These are phyloP conservation scores for Peromyscus leucopus DNA, from an alignment of 2,113 vertebrate species.

Conservation along the genomic window DNA sequence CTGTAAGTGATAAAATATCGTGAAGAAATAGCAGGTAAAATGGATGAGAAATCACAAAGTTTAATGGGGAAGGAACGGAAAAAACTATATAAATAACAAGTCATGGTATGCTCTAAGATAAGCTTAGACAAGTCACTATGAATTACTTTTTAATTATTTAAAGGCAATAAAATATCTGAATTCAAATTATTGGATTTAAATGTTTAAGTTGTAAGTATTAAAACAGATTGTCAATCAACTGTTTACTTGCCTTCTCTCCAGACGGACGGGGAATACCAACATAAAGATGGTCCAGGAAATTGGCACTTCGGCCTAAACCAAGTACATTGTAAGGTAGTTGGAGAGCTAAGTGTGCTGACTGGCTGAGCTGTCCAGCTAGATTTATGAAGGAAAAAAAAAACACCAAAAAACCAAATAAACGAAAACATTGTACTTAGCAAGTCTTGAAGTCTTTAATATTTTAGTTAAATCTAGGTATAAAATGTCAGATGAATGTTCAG, in stretches of 20 bases:
- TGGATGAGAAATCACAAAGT: background rate
- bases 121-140: background rate
- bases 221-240: constrained; percentile 10
- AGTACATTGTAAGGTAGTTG: constrained; percentile 98
- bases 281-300: constrained; percentile 97
- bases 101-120: background rate
- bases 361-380: constrained; percentile 97
- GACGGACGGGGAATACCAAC: constrained; percentile 95
- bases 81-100: background rate
- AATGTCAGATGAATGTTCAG: background rate
- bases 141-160: constrained; percentile 23
- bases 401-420: background rate
- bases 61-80: background rate
- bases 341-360: constrained; percentile 96
- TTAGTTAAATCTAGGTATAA: constrained; percentile 27
- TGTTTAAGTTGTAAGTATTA: background rate
- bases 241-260: constrained; percentile 90
- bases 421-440: background rate
- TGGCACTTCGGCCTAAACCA: constrained; percentile 96
- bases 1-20: constrained; percentile 1
- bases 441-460: background rate
- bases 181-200: background rate
- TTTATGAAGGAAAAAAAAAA: constrained; percentile 42
- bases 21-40: background rate
- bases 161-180: background rate